These are phyloP conservation scores for Monodelphis domestica DNA, from an alignment of 2,797 vertebrate species.

Conservation along the genomic window DNA sequence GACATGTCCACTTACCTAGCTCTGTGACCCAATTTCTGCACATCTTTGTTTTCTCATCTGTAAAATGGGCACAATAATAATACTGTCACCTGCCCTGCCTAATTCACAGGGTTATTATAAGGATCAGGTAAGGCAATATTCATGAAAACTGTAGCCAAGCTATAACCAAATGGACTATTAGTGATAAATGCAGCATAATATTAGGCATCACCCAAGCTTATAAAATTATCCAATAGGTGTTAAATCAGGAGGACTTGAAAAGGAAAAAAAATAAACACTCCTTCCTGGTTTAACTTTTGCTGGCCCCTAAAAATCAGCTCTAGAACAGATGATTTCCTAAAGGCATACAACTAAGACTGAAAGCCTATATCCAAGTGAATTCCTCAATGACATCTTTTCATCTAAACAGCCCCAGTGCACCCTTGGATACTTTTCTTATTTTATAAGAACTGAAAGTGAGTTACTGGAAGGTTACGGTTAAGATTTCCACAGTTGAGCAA, in stretches of 20 bases:
- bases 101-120: background rate
- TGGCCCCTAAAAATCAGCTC: slow-evolving; percentile 10
- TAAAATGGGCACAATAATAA: background rate
- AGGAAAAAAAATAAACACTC: background rate
- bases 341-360: background rate
- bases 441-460: background rate
- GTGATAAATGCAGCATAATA: background rate
- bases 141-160: background rate
- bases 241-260: slow-evolving; percentile 4
- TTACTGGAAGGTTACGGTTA: slow-evolving; percentile 20
- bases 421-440: background rate
- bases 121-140: background rate
- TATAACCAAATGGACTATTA: background rate
- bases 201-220: background rate
- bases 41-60: background rate
- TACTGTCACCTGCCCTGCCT: background rate
- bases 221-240: background rate
- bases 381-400: background rate
- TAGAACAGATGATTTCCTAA: background rate
- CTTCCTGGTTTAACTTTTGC: background rate
- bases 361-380: background rate
- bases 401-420: background rate
- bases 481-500: slow-evolving; percentile 24
- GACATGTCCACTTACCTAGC: background rate
- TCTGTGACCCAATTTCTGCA: background rate